phyloP scores from a whole-genome alignment of 2,888 invertebrate species.

The Archips xylosteana region DNA sequence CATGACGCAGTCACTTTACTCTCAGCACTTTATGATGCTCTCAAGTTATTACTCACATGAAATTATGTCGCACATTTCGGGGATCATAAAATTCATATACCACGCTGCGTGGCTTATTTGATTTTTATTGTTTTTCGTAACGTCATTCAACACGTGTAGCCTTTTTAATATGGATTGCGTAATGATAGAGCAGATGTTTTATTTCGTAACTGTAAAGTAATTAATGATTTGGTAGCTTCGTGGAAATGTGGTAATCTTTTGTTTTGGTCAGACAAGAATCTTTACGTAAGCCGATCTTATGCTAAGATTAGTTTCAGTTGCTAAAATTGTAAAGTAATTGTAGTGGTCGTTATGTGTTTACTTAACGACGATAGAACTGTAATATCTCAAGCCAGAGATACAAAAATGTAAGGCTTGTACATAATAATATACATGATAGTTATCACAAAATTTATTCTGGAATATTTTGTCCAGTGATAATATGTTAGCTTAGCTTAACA shows the following conservation, averaged over 20 bases:
- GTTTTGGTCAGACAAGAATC: slow-evolving; percentile 1
- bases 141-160: slow-evolving; percentile 52
- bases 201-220: slow-evolving; percentile 64
- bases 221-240: slow-evolving; percentile 47
- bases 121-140: slow-evolving; percentile 64
- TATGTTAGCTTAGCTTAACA: no score
- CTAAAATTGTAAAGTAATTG: slow-evolving; percentile 15
- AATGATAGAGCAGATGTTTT: slow-evolving; percentile 65
- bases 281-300: slow-evolving; percentile 14
- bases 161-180: slow-evolving; percentile 51
- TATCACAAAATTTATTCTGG: no score
- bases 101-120: slow-evolving; percentile 54
- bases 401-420: no score
- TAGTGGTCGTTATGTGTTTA: neutral
- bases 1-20: slow-evolving; percentile 25
- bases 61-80: slow-evolving; percentile 58
- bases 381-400: neutral
- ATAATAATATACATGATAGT: no score
- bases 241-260: slow-evolving; percentile 31
- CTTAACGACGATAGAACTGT: neutral
- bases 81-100: slow-evolving; percentile 42
- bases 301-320: neutral
- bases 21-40: slow-evolving; percentile 51
- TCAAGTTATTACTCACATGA: slow-evolving; percentile 53
- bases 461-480: no score